Percentiles rank a stretch among this genome's conserved stretches.
phyloP scores from a whole-genome alignment of 2,113 vertebrate genomes.

The Urocitellus parryii region DNA sequence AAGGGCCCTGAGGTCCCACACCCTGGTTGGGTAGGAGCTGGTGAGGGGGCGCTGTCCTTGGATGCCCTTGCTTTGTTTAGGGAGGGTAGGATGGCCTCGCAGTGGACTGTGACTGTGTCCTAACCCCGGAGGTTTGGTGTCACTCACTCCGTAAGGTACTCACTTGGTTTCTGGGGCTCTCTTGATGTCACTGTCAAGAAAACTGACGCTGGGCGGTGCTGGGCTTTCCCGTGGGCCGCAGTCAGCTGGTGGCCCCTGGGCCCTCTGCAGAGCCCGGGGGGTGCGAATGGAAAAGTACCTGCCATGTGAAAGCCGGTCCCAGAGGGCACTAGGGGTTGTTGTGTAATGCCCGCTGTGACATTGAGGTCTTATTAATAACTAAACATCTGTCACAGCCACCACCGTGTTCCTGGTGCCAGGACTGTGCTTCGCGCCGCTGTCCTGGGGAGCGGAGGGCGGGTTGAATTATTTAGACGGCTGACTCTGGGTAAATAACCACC shows the following conservation, averaged over 20 bases:
- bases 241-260: neutral
- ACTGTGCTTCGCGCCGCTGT: slow-evolving; percentile 63
- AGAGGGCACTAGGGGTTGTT: slow-evolving; percentile 35
- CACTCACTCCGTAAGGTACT: neutral
- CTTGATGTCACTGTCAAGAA: neutral
- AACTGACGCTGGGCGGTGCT: neutral
- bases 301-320: slow-evolving; percentile 55
- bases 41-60: neutral
- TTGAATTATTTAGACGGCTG: slow-evolving; percentile 83
- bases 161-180: slow-evolving; percentile 10
- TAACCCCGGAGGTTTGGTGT: neutral
- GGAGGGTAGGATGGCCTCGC: neutral
- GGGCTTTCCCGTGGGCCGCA: slow-evolving; percentile 44
- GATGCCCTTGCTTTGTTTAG: neutral
- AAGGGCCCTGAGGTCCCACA: fast-evolving
- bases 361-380: slow-evolving; percentile 72
- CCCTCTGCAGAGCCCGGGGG: neutral
- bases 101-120: neutral
- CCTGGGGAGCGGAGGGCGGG: slow-evolving; percentile 64
- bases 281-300: slow-evolving; percentile 68
- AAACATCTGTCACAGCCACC: slow-evolving; percentile 84
- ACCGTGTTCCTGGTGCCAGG: slow-evolving; percentile 57
- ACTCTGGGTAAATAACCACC: slow-evolving; percentile 74
- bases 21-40: neutral
- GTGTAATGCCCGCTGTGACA: slow-evolving; percentile 56